Conservation (phyloP, 2,113 vertebrate genomes). For the Enhydra lutris region DNA sequence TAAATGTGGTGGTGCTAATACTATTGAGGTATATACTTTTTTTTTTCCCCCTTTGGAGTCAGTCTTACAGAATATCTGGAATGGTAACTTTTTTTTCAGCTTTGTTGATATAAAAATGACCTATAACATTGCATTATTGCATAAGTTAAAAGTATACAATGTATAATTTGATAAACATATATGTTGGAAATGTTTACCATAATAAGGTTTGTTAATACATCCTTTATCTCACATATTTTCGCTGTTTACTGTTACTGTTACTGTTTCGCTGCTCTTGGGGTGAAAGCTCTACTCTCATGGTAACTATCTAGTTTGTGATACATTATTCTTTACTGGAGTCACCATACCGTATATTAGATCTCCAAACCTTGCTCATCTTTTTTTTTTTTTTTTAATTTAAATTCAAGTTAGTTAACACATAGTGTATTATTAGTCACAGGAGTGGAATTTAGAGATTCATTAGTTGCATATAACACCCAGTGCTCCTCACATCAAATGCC, state of each 20-base stretch:
- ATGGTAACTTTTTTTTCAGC: not conserved
- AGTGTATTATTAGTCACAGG: not conserved
- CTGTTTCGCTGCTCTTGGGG: not conserved
- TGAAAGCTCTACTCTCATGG: not conserved
- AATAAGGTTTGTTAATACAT: not conserved
- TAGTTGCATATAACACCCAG: not conserved
- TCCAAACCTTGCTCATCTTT: not conserved
- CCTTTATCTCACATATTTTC: not conserved
- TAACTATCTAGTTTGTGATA: not conserved
- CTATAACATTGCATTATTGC: not conserved
- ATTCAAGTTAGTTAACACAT: not conserved
- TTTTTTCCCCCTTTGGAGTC: not conserved
- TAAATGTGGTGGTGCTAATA: not conserved
- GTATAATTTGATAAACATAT: not conserved
- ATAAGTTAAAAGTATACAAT: not conserved
- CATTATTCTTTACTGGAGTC: not conserved
- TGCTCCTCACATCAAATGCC: not conserved
- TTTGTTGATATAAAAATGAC: not conserved
- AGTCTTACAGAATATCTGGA: not conserved
- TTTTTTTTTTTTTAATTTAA: not conserved
- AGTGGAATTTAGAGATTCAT: not conserved
- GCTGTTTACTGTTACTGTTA: not conserved
- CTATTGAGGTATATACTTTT: not conserved
- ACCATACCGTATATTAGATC: not conserved
- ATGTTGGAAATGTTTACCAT: not conserved